Evolutionary conservation across 2,113 vertebrate genomes (phyloP), one percentile per base, ranked within the genome.

Genomic region (Arothron firmamentum): DNA sequence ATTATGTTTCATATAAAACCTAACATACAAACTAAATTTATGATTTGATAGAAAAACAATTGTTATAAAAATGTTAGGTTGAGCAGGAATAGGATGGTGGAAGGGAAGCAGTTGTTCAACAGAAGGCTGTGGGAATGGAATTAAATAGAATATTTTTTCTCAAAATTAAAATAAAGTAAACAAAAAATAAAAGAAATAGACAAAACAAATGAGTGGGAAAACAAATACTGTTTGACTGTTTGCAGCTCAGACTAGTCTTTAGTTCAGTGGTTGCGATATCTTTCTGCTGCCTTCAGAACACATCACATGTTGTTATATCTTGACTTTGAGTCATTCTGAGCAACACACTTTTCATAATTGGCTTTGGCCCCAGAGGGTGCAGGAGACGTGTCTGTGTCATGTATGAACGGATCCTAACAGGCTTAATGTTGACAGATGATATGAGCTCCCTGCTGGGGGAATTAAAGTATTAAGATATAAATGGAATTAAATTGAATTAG

Each of bases 391-490:
- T 38, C 34, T 38, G 34, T 38, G 34, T 73, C 65, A 57, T 54
- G 66, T 79, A 20, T 56, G 47, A 64, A 62, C 64, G 58, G 43
- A 65, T 72, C 59, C 52, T 52, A 51, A 70, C 61, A 54, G 25
- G 59, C 59, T 31, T 48, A 61, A 48, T 65, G 42, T 45, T 68
- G 52, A 60, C 13, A 48, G 45, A 59, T 31, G 3, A 48, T 15
- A 21, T 38, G 7, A 50, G n/a, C 49, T 56, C 8, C 65, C 52
- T 28, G 56, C 47, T 52, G 12, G 34, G 54, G 55, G 63, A 75
- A 76, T 81, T 79, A 75, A 71, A 70, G 45, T 21, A 55, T 71
- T 60, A 52, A 46, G 16, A 21, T 17, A 13, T 62, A 54, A 56
- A 67, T 20, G 17, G 15, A 13, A 42, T 47, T 43, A 45, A 65